Conservation (phyloP, 2,888 invertebrate species). For the Spodoptera littoralis region DNA sequence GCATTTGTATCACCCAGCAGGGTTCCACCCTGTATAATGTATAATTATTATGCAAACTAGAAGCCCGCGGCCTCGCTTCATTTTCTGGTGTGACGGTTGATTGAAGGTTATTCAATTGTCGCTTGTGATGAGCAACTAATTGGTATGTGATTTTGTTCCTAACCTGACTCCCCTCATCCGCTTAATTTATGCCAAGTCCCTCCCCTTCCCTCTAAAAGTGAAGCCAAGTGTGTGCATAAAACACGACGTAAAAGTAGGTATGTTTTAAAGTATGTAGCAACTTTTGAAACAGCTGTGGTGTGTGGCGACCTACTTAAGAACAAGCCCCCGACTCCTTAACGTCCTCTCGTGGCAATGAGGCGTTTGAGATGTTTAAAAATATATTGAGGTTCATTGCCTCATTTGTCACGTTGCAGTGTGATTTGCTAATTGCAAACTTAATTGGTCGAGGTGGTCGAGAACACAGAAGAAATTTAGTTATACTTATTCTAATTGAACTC, state of each 20-base stretch:
- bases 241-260: background rate
- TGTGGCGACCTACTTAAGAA: conserved; percentile 1
- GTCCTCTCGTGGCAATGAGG: too few relatives aligned
- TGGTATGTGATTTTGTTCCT: conserved; percentile 25
- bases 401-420: too few relatives aligned
- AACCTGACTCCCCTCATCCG: conserved; percentile 11
- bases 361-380: too few relatives aligned
- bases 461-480: too few relatives aligned
- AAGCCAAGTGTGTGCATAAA: background rate
- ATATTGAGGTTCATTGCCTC: too few relatives aligned
- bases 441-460: too few relatives aligned
- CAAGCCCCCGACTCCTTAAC: background rate
- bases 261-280: conserved; percentile 9
- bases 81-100: conserved; percentile 48
- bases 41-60: conserved; percentile 59
- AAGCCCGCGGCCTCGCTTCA: conserved; percentile 42
- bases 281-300: conserved; percentile 7
- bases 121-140: conserved; percentile 44
- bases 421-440: too few relatives aligned
- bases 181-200: conserved; percentile 8
- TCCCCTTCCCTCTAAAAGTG: background rate
- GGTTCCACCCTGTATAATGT: conserved; percentile 41
- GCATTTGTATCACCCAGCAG: conserved; percentile 53
- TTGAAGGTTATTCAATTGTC: conserved; percentile 50
- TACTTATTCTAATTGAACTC: too few relatives aligned